phyloP scores from a whole-genome alignment of 2,888 invertebrate genomes.

The Lasioglossum pauxillum region DNA sequence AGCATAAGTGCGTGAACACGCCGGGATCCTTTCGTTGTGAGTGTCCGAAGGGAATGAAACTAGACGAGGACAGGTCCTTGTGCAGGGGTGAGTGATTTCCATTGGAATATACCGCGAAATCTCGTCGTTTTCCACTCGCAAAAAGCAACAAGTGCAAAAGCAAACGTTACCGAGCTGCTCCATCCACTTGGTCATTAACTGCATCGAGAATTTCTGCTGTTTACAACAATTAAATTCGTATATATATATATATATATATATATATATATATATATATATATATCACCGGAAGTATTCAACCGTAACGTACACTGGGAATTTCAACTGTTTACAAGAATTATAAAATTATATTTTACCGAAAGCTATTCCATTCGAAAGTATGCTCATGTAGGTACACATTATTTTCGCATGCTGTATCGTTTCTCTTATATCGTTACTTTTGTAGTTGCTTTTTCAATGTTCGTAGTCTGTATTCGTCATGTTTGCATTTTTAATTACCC shows the following conservation, averaged over 20 bases:
- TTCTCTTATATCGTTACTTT: background rate
- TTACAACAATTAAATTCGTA: background rate
- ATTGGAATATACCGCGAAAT: slow-evolving; percentile 9
- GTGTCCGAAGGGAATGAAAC: slow-evolving; percentile 79
- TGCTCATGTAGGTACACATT: background rate
- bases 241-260: background rate
- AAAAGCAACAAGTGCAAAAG: slow-evolving; percentile 45
- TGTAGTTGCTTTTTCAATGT: background rate
- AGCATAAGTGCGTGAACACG: slow-evolving; percentile 87
- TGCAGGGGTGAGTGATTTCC: slow-evolving; percentile 76
- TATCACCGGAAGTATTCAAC: background rate
- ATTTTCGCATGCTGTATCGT: background rate
- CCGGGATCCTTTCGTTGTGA: slow-evolving; percentile 87
- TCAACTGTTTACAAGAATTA: background rate
- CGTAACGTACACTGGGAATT: background rate
- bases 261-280: background rate
- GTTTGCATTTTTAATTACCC: background rate
- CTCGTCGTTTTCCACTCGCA: background rate
- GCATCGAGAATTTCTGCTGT: background rate
- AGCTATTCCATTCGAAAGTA: background rate
- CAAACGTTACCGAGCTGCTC: background rate
- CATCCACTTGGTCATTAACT: background rate
- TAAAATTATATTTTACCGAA: background rate
- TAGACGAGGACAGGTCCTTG: slow-evolving; percentile 74
- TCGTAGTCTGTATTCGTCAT: background rate